Percentiles rank a stretch among this genome's conserved stretches.
Evolutionary conservation across 2,797 vertebrate species (phyloP).

Genomic region (Melanotaenia boesemani): DNA sequence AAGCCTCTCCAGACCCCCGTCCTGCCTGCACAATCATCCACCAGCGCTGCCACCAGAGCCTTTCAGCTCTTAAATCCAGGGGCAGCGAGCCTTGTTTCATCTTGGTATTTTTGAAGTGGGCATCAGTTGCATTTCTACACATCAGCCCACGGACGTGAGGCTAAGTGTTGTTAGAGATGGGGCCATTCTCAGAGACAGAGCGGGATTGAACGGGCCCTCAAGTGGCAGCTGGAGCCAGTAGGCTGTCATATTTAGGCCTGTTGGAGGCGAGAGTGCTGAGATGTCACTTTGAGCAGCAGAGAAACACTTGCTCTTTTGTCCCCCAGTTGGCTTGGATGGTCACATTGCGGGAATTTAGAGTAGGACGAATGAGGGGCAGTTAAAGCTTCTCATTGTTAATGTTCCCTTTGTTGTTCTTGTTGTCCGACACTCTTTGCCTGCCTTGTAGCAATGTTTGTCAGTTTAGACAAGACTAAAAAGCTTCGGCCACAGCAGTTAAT

Average conservation of each 20-base stretch:
- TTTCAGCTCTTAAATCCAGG: constrained; percentile 8
- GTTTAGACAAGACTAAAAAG: constrained; percentile 24
- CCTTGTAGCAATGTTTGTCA: constrained; percentile 49
- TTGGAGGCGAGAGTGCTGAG: constrained; percentile 84
- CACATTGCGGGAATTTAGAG: constrained; percentile 79
- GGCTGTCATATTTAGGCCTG: constrained; percentile 80
- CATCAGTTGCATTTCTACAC: constrained; percentile 60
- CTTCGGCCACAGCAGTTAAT: background rate
- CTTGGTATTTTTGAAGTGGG: constrained; percentile 69
- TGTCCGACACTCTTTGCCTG: constrained; percentile 44
- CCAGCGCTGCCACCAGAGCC: constrained; percentile 12
- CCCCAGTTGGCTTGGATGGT: constrained; percentile 60
- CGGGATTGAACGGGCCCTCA: constrained; percentile 70
- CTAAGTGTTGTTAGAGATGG: constrained; percentile 44
- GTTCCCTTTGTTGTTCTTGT: constrained; percentile 54
- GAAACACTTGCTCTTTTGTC: constrained; percentile 83
- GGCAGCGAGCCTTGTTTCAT: constrained; percentile 13
- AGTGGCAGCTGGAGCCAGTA: constrained; percentile 75
- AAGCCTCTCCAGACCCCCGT: constrained; percentile 9
- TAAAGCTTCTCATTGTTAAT: constrained; percentile 73
- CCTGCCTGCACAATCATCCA: constrained; percentile 4
- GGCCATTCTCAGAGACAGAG: constrained; percentile 65
- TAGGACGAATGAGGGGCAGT: constrained; percentile 73
- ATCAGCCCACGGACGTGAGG: constrained; percentile 49
- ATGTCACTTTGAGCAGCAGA: constrained; percentile 76